A percentile compares a stretch with the other conserved stretches of the same genome.
phyloP scores from a whole-genome alignment of 2,888 invertebrate species.

The Drosophila acutilabella region DNA sequence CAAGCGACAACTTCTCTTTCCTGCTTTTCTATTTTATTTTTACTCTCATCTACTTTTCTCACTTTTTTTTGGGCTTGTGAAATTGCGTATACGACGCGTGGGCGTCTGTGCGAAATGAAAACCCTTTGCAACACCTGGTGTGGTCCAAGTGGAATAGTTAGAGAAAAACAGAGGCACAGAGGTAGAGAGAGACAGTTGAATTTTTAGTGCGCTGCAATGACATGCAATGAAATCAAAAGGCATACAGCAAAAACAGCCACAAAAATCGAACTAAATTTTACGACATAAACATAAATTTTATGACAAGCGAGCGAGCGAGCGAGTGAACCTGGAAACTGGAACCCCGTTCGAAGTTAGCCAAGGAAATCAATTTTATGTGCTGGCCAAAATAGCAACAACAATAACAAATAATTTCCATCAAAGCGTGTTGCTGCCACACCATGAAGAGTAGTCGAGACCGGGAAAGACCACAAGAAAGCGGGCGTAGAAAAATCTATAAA shows the following conservation, averaged over 20 bases:
- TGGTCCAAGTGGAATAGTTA: conserved; percentile 44
- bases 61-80: conserved; percentile 6
- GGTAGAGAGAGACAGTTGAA: conserved; percentile 13
- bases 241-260: conserved; percentile 40
- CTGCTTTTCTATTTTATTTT: not conserved
- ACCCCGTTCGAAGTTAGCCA: conserved; percentile 24
- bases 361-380: conserved; percentile 82
- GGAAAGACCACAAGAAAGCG: conserved; percentile 54
- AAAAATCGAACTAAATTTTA: conserved; percentile 79
- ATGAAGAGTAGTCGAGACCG: conserved; percentile 3
- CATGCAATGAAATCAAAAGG: conserved; percentile 64
- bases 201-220: conserved; percentile 55
- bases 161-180: not conserved
- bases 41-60: not conserved
- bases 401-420: conserved; percentile 69
- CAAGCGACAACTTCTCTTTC: conserved; percentile 63
- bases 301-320: conserved; percentile 61
- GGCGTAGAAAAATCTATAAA: conserved; percentile 73
- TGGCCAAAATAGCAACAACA: conserved; percentile 66
- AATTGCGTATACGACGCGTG: conserved; percentile 58
- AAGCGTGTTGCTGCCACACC: conserved; percentile 31
- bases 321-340: conserved; percentile 11
- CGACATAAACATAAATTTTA: conserved; percentile 82
- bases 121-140: conserved; percentile 73
- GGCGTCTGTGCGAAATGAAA: conserved; percentile 36